phyloP scores from a whole-genome alignment of 1,140 invertebrate genomes.

The Nilaparvata lugens region DNA sequence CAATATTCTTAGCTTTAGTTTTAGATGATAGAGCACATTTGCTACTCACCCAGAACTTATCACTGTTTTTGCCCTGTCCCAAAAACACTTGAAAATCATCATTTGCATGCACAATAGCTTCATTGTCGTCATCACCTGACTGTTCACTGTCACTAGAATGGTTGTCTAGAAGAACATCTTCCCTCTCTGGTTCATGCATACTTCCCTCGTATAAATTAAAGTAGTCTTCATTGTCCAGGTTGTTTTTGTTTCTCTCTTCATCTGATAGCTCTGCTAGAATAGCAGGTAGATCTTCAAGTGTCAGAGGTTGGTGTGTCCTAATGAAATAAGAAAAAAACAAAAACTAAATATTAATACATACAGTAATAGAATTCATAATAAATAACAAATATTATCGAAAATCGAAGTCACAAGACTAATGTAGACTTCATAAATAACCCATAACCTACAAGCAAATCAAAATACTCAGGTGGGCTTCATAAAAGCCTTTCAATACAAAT shows the following conservation, averaged over 20 bases:
- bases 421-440: no score
- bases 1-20: slow-evolving; percentile 2
- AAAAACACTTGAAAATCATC: not conserved
- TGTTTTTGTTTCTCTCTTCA: not conserved
- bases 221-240: not conserved
- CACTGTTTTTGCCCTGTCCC: not conserved
- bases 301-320: no score
- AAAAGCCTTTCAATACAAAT: no score
- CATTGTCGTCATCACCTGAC: not conserved
- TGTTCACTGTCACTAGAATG: slow-evolving; percentile 3
- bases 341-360: no score
- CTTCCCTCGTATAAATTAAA: not conserved
- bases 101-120: not conserved
- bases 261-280: not conserved
- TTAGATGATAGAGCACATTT: not conserved
- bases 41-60: not conserved
- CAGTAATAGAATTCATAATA: not conserved
- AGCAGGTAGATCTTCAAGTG: not conserved
- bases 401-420: no score
- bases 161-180: not conserved
- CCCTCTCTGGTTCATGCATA: not conserved
- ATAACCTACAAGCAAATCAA: no score
- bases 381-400: not conserved
- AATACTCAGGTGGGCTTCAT: no score
- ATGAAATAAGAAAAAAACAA: no score